A percentile compares a stretch with the other conserved stretches of the same genome.
These are phyloP conservation scores for Seriola dumerili DNA, from an alignment of 2,113 vertebrate genomes.

Conservation along the genomic window DNA sequence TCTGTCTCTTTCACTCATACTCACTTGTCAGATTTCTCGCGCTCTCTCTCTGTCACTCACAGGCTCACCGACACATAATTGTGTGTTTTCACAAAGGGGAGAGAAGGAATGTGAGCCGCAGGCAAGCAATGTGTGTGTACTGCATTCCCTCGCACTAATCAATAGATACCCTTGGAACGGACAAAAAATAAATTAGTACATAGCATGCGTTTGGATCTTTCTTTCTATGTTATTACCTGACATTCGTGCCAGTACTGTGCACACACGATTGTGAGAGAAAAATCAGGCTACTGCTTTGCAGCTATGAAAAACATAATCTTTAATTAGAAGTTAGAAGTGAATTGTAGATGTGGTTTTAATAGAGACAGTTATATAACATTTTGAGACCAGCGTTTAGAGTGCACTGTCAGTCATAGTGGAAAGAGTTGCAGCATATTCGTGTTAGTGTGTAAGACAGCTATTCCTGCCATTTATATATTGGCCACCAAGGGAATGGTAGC, in stretches of 20 bases:
- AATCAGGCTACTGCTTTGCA: slow-evolving; percentile 1
- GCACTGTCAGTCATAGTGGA: slow-evolving; percentile 45
- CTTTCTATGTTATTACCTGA: slow-evolving; percentile 12
- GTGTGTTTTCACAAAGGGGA: slow-evolving; percentile 70
- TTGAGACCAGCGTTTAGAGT: slow-evolving; percentile 29
- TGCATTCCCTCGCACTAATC: slow-evolving; percentile 61
- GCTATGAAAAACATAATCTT: slow-evolving; percentile 2
- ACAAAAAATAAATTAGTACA: slow-evolving; percentile 38
- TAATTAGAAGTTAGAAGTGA: slow-evolving; percentile 13
- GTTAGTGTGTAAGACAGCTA: slow-evolving; percentile 31
- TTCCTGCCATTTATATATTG: slow-evolving; percentile 62
- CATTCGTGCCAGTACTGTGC: not conserved
- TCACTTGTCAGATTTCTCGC: slow-evolving; percentile 72
- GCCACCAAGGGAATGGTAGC: slow-evolving; percentile 42
- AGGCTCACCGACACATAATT: slow-evolving; percentile 72
- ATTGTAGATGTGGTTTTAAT: slow-evolving; percentile 45
- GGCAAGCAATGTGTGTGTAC: slow-evolving; percentile 50
- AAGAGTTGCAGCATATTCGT: slow-evolving; percentile 26
- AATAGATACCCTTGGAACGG: slow-evolving; percentile 44
- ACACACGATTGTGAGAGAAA: not conserved
- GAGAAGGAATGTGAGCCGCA: slow-evolving; percentile 63
- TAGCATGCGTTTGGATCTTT: not conserved
- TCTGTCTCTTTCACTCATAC: slow-evolving; percentile 63
- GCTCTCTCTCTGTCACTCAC: slow-evolving; percentile 55
- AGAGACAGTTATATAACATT: slow-evolving; percentile 46